phyloP scores from a whole-genome alignment of 2,113 vertebrate species.

The Equus przewalskii region DNA sequence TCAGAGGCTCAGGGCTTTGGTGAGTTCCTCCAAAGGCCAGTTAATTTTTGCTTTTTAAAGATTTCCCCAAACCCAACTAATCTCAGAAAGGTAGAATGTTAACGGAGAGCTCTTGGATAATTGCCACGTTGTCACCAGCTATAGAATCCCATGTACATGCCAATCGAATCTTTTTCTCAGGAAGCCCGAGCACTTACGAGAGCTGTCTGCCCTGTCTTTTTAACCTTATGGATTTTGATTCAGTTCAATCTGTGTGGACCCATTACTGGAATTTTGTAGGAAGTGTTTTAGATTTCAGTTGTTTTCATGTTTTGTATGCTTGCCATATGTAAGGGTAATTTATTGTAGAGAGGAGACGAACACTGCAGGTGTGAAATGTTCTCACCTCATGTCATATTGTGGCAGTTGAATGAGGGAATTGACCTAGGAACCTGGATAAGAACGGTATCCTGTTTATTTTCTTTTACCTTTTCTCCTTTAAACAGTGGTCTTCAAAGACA shows the following conservation, averaged over 20 bases:
- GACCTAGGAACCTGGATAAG: background rate
- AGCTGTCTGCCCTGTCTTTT: background rate
- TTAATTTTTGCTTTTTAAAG: background rate
- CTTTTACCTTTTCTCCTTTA: background rate
- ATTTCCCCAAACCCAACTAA: background rate
- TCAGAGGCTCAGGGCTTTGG: background rate
- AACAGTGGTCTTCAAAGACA: background rate
- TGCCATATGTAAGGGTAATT: rapidly evolving
- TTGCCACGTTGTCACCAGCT: rapidly evolving
- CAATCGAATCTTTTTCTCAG: rapidly evolving
- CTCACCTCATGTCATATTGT: background rate
- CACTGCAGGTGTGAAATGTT: background rate
- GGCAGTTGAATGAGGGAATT: background rate
- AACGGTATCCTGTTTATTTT: background rate
- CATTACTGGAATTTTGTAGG: background rate
- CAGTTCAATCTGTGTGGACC: background rate
- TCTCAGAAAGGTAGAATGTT: background rate
- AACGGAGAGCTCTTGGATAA: background rate
- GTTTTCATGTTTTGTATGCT: background rate
- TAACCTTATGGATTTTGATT: background rate
- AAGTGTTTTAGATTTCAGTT: background rate
- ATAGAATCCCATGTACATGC: background rate
- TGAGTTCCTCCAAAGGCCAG: background rate
- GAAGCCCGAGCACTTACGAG: no score
- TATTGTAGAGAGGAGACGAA: background rate